Base-by-base conservation (phyloP, 1,140 invertebrate genomes). In the Chlorops oryzae region DNA sequence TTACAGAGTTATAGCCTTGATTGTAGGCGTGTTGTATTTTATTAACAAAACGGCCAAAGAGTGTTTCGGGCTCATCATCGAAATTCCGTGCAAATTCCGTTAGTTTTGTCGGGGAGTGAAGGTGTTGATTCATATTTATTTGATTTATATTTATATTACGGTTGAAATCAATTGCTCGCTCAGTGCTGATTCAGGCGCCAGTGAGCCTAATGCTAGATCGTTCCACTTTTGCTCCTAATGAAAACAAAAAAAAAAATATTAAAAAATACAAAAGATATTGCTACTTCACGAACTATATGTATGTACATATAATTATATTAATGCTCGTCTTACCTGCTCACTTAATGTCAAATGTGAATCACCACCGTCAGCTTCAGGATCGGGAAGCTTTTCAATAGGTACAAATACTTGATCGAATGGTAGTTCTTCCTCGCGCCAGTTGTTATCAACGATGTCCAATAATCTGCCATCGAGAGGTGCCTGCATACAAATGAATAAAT, bases 321-420 rank as follows among this genome's bases (percentile, higher is more conserved):
- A n/a, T n/a, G n/a, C n/a, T n/a, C n/a, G n/a, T n/a, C 7, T 61
- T 55, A 70, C 89, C 63, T 94, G 86, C 70, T 96, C 91, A 63
- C 86, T 88, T 0, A 95, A 72, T 3, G 90, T 95, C 64, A 94
- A 83, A 60, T 88, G 86, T 32, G 86, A 86, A 71, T 94, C 92
- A 18, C 88, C 90, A 65, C 90, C 91, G 66, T 96, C 92, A 23
- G 91, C 91, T 73, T 97, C 93, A 2, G 90, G 89, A 77, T 96
- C 92, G 5, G 92, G 89, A 24, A 96, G 74, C 75, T 96, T 92
- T 57, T 84, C 80, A 37, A 85, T 62, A 9, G 93, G 92, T 10
- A 96, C 92, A 48, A 81, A 76, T 59, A 97, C 92, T 62, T 96
- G 91, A 66, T 96, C 92, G 59, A 86, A 80, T 13, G 92, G 92